These are phyloP conservation scores for Nothocercus julius DNA, from an alignment of 2,113 vertebrate genomes.

Conservation along the genomic window DNA sequence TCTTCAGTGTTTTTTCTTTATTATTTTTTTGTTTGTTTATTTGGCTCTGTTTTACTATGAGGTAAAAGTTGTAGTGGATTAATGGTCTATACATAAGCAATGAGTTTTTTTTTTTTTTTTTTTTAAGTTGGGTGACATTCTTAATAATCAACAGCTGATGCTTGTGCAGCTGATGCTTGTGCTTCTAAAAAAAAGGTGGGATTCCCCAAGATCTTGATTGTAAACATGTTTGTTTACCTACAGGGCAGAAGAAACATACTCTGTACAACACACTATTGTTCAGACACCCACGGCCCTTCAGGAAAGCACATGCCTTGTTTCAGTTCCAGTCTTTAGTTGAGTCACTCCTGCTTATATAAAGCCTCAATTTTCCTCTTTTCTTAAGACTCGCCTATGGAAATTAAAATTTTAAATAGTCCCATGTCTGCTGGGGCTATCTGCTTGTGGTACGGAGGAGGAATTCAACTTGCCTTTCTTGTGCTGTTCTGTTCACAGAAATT, in stretches of 20 bases:
- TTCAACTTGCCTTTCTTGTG: neutral
- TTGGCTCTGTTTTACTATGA: neutral
- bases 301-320: conserved; percentile 48
- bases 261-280: conserved; percentile 2
- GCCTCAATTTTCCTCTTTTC: conserved; percentile 37
- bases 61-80: neutral
- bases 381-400: conserved; percentile 47
- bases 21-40: neutral
- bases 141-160: neutral
- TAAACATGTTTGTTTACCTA: conserved; percentile 20
- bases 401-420: conserved; percentile 47
- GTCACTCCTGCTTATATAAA: conserved; percentile 55
- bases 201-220: neutral
- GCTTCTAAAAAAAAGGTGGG: neutral
- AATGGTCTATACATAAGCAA: neutral
- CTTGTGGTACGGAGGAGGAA: conserved; percentile 1
- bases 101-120: neutral
- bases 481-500: neutral
- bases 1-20: neutral
- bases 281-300: conserved; percentile 35
- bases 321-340: conserved; percentile 57
- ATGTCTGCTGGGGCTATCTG: conserved; percentile 17
- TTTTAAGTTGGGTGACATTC: neutral
- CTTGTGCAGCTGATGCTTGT: neutral
- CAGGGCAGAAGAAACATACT: conserved; percentile 5